Evolutionary conservation across 1,140 invertebrate species (phyloP).

Genomic region (Leptinotarsa texana): DNA sequence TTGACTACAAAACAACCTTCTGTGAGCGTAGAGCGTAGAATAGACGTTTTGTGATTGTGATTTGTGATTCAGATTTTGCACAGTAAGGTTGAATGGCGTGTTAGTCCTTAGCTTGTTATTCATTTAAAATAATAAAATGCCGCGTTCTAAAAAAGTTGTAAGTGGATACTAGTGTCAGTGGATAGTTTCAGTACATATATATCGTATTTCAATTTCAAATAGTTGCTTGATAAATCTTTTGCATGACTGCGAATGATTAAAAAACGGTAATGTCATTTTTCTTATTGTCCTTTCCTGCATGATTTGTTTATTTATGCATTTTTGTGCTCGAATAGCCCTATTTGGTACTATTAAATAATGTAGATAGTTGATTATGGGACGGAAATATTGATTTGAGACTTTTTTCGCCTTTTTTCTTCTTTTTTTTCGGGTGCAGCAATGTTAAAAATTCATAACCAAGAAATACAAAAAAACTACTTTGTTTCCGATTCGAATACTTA

Average conservation of each 20-base stretch:
- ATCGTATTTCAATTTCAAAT: conserved; percentile 19
- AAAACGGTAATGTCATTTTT: conserved; percentile 54
- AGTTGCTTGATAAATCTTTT: conserved; percentile 35
- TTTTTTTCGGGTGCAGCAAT: conserved; percentile 35
- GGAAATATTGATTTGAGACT: conserved; percentile 37
- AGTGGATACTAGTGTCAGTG: conserved; percentile 35
- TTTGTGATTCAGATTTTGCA: conserved; percentile 39
- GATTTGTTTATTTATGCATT: conserved; percentile 47
- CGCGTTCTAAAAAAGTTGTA: conserved; percentile 47
- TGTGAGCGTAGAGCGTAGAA: too few species aligned
- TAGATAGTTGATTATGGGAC: neutral
- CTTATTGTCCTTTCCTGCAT: conserved; percentile 38
- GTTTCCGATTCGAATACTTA: conserved; percentile 25
- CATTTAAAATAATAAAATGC: conserved; percentile 46
- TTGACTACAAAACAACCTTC: too few species aligned
- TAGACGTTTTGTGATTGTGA: too few species aligned
- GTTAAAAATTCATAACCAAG: conserved; percentile 57
- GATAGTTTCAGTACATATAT: conserved; percentile 24
- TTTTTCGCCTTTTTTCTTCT: conserved; percentile 37
- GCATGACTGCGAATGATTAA: conserved; percentile 41
- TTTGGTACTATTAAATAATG: neutral
- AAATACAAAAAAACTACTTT: conserved; percentile 47
- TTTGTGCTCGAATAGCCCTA: conserved; percentile 30
- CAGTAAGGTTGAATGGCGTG: conserved; percentile 42
- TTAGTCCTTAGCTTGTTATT: conserved; percentile 34